These are phyloP conservation scores for Lithodes maja DNA, from an alignment of 2,888 invertebrate genomes.

Conservation along the genomic window DNA sequence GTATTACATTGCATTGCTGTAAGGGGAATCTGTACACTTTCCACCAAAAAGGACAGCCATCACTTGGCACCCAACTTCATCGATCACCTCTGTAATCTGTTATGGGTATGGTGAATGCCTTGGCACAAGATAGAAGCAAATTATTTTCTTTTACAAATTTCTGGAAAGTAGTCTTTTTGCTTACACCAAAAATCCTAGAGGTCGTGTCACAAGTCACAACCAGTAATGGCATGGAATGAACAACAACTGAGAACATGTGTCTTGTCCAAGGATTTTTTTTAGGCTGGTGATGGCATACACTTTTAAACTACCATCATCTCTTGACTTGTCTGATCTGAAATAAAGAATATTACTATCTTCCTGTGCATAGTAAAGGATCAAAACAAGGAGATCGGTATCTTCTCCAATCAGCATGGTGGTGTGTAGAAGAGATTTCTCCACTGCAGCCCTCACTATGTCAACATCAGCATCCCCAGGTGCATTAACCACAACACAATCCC, in stretches of 20 bases:
- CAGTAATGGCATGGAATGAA: slow-evolving; percentile 15
- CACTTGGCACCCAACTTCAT: neutral
- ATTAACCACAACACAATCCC: neutral
- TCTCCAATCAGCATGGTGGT: slow-evolving; percentile 15
- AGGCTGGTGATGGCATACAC: neutral
- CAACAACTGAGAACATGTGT: slow-evolving; percentile 19
- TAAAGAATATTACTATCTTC: neutral
- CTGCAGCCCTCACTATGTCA: slow-evolving; percentile 17
- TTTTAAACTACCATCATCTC: slow-evolving; percentile 15
- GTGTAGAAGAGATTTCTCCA: neutral
- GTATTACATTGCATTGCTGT: neutral
- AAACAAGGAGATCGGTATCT: slow-evolving; percentile 26
- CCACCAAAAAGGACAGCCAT: slow-evolving; percentile 19
- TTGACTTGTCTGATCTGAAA: slow-evolving; percentile 14
- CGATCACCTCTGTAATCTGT: slow-evolving; percentile 4
- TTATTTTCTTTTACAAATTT: neutral
- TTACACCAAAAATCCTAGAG: slow-evolving; percentile 6
- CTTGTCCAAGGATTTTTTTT: slow-evolving; percentile 13
- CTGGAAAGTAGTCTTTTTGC: slow-evolving; percentile 8
- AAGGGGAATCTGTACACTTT: neutral
- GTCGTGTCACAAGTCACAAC: neutral
- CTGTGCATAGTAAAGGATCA: slow-evolving; percentile 17
- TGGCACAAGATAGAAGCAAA: neutral
- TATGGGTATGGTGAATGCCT: neutral
- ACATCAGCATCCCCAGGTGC: slow-evolving; percentile 6